These are phyloP conservation scores for Lottia gigantea DNA, from an alignment of 2,888 invertebrate species.

Conservation along the genomic window DNA sequence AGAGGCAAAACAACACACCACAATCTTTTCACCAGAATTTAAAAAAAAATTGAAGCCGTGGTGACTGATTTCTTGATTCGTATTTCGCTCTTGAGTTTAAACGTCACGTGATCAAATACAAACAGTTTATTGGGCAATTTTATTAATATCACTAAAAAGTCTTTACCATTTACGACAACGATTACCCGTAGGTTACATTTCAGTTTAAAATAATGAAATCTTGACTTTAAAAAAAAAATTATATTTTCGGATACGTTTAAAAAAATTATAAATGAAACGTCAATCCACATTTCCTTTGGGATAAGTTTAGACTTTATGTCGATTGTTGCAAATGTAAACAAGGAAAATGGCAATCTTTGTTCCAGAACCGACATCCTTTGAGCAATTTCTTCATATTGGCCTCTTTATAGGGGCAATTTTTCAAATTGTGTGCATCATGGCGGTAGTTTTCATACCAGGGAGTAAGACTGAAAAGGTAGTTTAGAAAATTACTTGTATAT, in stretches of 20 bases:
- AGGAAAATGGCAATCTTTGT: slow-evolving; percentile 48
- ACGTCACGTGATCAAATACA: slow-evolving; percentile 15
- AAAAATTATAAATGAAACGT: no score
- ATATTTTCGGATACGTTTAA: no score
- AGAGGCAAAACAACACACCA: no score
- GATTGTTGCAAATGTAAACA: slow-evolving; percentile 5
- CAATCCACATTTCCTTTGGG: no score
- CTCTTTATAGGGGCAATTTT: slow-evolving; percentile 89
- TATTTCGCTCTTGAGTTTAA: slow-evolving; percentile 24
- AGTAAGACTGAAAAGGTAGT: slow-evolving; percentile 70
- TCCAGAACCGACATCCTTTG: slow-evolving; percentile 71
- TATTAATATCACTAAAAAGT: background rate
- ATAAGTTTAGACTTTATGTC: no score
- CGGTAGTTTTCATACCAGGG: slow-evolving; percentile 83
- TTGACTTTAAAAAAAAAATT: no score
- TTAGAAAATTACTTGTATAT: background rate
- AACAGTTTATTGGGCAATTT: slow-evolving; percentile 15
- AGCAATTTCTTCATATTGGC: slow-evolving; percentile 81
- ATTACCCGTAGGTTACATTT: no score
- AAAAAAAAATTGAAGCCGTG: no score
- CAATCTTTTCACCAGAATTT: no score
- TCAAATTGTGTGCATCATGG: slow-evolving; percentile 84
- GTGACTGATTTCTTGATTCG: background rate
- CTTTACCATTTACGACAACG: no score
- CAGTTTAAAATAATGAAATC: no score